A percentile compares a stretch with the other conserved stretches of the same genome.
These are phyloP conservation scores for Poecilobothrus nobilitatus DNA, from an alignment of 2,888 invertebrate species.

Conservation along the genomic window DNA sequence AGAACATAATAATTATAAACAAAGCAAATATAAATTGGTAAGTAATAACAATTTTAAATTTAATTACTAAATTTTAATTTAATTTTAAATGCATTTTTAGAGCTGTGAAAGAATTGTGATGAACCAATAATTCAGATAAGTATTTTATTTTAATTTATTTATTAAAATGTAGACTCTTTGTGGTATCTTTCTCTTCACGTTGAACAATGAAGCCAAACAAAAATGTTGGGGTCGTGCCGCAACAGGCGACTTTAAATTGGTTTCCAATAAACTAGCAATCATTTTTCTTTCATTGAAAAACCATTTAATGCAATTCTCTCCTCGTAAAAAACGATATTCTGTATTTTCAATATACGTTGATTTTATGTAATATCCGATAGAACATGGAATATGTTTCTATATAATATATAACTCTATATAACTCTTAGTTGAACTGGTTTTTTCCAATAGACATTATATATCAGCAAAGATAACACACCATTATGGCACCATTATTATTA, in stretches of 20 bases:
- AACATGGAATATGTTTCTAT: background rate
- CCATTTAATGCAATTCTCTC: background rate
- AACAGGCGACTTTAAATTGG: background rate
- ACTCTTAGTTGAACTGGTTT: background rate
- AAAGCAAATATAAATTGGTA: no score
- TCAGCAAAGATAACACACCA: slow-evolving; percentile 11
- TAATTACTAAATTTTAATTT: no score
- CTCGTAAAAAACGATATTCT: background rate
- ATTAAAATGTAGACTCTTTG: no score
- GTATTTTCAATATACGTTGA: background rate
- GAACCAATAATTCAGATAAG: no score
- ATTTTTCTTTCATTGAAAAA: background rate
- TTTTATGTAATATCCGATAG: slow-evolving; percentile 16
- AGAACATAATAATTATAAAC: no score
- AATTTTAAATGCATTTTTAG: no score
- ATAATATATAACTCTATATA: background rate
- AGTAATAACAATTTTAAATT: no score
- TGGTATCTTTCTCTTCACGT: no score
- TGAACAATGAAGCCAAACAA: no score
- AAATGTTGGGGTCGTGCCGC: no score
- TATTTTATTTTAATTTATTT: no score
- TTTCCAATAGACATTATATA: background rate
- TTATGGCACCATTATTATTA: slow-evolving; percentile 1
- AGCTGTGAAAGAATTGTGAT: no score
- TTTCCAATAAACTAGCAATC: background rate